Conservation (phyloP, 92 coral and sea anemone genomes). For the Epizoanthus stellaris region DNA sequence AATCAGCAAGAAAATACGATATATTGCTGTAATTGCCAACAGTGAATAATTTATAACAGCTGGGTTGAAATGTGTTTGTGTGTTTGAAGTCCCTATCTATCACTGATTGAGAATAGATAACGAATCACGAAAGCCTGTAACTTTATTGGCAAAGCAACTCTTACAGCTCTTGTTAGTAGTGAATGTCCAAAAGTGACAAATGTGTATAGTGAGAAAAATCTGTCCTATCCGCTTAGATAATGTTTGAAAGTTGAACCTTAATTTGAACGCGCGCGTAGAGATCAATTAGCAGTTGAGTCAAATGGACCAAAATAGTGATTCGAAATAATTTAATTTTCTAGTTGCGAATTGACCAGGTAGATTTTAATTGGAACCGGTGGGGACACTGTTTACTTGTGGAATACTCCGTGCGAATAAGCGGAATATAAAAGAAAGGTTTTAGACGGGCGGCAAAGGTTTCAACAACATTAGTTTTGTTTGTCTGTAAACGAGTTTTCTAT, state of each 20-base stretch:
- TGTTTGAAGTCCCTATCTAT: slow-evolving; percentile 17
- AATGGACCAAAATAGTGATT: slow-evolving; percentile 8
- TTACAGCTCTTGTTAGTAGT: not conserved
- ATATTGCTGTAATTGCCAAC: slow-evolving; percentile 9
- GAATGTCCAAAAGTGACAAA: not conserved
- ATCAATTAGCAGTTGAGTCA: slow-evolving; percentile 2
- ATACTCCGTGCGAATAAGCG: not conserved
- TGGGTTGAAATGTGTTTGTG: slow-evolving; percentile 19
- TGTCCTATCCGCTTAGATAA: not conserved
- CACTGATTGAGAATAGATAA: not conserved
- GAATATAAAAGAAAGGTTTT: not conserved
- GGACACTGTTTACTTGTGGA: not conserved
- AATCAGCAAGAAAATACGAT: not conserved
- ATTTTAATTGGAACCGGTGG: not conserved
- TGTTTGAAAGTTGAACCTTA: not conserved
- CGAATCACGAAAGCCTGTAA: slow-evolving; percentile 1
- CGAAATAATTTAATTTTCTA: slow-evolving; percentile 15
- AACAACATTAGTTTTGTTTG: not conserved
- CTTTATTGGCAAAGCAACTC: not conserved
- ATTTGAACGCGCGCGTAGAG: not conserved
- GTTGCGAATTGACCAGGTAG: slow-evolving; percentile 8
- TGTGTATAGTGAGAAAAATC: not conserved
- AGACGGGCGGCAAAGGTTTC: not conserved
- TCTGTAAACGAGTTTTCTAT: too few species aligned
- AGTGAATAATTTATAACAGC: slow-evolving; percentile 3